Percentiles rank a stretch among this genome's conserved stretches.
These are phyloP conservation scores for Salarias fasciatus DNA, from an alignment of 2,797 vertebrate genomes.

Conservation along the genomic window DNA sequence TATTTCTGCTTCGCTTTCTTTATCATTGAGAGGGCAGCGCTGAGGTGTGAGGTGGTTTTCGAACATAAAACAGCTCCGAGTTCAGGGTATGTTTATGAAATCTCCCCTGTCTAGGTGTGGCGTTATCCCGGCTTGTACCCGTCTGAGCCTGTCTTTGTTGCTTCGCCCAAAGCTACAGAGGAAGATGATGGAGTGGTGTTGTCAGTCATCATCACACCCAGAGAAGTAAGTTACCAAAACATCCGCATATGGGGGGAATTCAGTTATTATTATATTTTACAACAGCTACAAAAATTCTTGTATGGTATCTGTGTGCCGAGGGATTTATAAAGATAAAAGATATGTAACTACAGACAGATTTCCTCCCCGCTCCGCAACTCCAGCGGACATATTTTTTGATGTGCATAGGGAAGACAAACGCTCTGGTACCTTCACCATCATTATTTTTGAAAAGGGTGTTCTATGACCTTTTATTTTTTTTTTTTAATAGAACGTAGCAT, in stretches of 20 bases:
- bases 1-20: conserved; percentile 19
- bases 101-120: conserved; percentile 85
- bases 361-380: neutral
- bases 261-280: too few species aligned
- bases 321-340: conserved; percentile 3
- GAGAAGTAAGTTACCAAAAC: conserved; percentile 78
- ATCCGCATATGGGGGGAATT: neutral
- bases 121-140: conserved; percentile 89
- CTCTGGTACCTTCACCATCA: conserved; percentile 2
- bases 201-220: conserved; percentile 90
- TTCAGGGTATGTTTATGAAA: conserved; percentile 48
- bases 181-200: conserved; percentile 93
- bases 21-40: conserved; percentile 14
- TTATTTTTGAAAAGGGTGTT: conserved; percentile 19
- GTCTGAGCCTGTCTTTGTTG: conserved; percentile 95
- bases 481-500: conserved; percentile 14
- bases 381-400: neutral
- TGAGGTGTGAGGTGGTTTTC: conserved; percentile 32
- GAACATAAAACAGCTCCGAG: conserved; percentile 51
- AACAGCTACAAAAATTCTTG: too few species aligned
- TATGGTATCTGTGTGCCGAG: neutral
- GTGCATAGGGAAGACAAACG: conserved; percentile 25
- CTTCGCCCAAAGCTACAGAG: conserved; percentile 82
- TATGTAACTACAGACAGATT: neutral
- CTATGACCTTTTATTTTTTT: conserved; percentile 23